Evolutionary conservation across 2,113 vertebrate genomes (phyloP).

Genomic region (Trachemys scripta): DNA sequence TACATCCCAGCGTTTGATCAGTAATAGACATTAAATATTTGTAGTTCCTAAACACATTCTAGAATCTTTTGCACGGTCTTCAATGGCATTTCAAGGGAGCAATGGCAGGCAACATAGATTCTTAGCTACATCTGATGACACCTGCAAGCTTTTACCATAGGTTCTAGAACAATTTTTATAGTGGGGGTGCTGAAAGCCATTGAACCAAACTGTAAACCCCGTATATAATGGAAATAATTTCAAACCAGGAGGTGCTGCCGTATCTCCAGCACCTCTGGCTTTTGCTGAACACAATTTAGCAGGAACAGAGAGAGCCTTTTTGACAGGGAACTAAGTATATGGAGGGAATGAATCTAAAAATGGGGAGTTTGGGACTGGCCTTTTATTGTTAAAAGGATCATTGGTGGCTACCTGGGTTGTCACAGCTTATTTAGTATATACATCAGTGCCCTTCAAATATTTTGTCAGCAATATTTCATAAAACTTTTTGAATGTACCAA

Average conservation of each 20-base stretch:
- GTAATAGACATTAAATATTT: not conserved
- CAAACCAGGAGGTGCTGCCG: too few species aligned
- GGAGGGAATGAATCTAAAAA: not conserved
- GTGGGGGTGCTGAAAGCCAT: too few species aligned
- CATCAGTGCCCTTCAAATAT: conserved; percentile 3
- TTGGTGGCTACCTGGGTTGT: not conserved
- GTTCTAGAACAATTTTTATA: too few species aligned
- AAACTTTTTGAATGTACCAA: not conserved
- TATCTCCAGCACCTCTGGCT: not conserved
- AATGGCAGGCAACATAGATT: not conserved
- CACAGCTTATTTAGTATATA: not conserved
- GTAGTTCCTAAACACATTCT: not conserved
- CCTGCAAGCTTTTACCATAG: not conserved
- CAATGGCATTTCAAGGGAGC: not conserved
- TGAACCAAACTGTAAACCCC: too few species aligned
- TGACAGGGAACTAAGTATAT: not conserved
- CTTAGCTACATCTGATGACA: not conserved
- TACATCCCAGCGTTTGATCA: not conserved
- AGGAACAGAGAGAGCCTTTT: not conserved
- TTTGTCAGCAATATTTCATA: not conserved
- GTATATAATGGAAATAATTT: too few species aligned
- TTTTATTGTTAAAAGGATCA: not conserved
- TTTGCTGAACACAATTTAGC: not conserved
- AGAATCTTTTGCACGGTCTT: not conserved
- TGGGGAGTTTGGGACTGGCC: not conserved